phyloP scores from a whole-genome alignment of 2,888 invertebrate genomes.

The Abrostola triplasia region DNA sequence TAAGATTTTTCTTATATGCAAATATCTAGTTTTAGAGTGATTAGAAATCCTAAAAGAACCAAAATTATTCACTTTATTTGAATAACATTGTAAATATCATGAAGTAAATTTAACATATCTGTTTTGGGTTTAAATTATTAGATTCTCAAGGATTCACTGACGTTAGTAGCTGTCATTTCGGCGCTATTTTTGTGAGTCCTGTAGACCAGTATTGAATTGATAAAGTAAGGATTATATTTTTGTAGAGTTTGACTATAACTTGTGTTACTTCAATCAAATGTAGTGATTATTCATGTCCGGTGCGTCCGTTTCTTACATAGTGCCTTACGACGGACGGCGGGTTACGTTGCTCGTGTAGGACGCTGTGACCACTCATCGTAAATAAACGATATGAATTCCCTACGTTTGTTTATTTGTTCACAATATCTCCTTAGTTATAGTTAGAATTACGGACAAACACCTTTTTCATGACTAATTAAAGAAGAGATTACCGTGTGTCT shows the following conservation, averaged over 20 bases:
- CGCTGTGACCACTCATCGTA: constrained; percentile 73
- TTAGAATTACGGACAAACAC: too few species aligned
- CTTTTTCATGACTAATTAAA: too few species aligned
- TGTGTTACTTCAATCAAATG: constrained; percentile 43
- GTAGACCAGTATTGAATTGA: constrained; percentile 46
- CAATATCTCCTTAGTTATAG: too few species aligned
- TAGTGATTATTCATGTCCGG: constrained; percentile 64
- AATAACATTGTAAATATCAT: constrained; percentile 75
- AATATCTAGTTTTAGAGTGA: constrained; percentile 43
- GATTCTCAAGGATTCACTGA: constrained; percentile 37
- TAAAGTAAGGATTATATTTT: constrained; percentile 72
- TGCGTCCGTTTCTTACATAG: constrained; percentile 81
- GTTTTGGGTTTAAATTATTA: constrained; percentile 69
- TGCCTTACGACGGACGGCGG: constrained; percentile 84
- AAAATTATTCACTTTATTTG: constrained; percentile 56
- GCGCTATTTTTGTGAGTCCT: constrained; percentile 26
- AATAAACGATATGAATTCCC: constrained; percentile 67
- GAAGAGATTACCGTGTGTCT: too few species aligned
- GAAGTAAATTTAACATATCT: constrained; percentile 76
- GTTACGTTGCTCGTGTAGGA: constrained; percentile 82
- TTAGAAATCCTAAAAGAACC: constrained; percentile 63
- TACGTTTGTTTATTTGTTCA: constrained; percentile 52
- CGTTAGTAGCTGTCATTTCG: constrained; percentile 18
- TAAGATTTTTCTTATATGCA: constrained; percentile 56
- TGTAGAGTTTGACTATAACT: constrained; percentile 67